Percentiles rank a stretch among this genome's conserved stretches.
Evolutionary conservation across 2,797 vertebrate genomes (phyloP).

Genomic region (Cyclura pinguis): DNA sequence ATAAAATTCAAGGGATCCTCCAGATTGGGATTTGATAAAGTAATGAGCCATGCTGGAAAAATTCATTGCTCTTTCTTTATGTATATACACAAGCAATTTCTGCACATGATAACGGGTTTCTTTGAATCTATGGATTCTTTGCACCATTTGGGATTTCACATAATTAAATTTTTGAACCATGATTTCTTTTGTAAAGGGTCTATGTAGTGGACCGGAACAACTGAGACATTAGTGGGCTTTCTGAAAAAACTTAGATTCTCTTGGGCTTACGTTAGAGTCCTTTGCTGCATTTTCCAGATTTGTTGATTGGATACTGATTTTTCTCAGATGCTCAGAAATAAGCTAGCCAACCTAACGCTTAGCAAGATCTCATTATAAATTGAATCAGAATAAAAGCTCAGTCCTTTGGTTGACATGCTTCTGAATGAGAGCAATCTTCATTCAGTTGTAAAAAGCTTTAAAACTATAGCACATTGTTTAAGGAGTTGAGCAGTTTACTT

Average conservation of each 20-base stretch:
- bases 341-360: not conserved
- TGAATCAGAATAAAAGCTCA: not conserved
- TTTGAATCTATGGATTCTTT: not conserved
- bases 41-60: not conserved
- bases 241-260: not conserved
- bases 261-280: not conserved
- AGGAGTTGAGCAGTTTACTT: not conserved
- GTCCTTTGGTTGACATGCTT: not conserved
- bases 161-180: not conserved
- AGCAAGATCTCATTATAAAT: not conserved
- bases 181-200: not conserved
- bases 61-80: not conserved
- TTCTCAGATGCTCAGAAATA: constrained; percentile 4
- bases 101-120: not conserved
- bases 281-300: not conserved
- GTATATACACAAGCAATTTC: not conserved
- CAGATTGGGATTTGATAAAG: not conserved
- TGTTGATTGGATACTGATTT: not conserved
- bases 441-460: not conserved
- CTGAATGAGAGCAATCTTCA: not conserved
- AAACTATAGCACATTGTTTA: not conserved
- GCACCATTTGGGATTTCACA: not conserved
- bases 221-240: not conserved
- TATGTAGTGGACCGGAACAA: not conserved
- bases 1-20: too few relatives aligned